Evolutionary conservation across 2,113 vertebrate species (phyloP), one percentile per base, ranked within the genome.

Genomic region (Lipotes vexillifer): DNA sequence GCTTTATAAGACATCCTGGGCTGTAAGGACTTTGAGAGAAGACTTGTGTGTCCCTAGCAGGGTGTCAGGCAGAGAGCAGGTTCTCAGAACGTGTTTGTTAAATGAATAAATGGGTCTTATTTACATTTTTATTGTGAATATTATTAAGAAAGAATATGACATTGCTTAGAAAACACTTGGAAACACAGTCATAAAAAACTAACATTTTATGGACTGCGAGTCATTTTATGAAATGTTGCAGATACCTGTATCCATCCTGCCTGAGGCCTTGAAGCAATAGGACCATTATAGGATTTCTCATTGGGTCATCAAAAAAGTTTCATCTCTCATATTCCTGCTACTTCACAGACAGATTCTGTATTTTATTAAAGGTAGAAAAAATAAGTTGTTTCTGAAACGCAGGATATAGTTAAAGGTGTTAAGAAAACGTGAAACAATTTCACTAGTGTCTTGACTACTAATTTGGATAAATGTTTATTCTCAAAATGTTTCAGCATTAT

Each of bases 381-480:
- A 85, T 59, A 94, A 93, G 92, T 92, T 85, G 61, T 96, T 97
- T 95, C 63, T 90, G 89, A 97, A 97, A 83, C 55, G 75, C 10
- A 88, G 84, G 83, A 65, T 87, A 87, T 59, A 86, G 96, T 94
- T 97, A 97, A 97, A 95, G 75, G 95, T 93, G 94, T 96, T 96
- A 96, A 94, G 96, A 96, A 96, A 97, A 98, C 65, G 86, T 95
- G 94, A 93, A 92, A 97, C 72, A 95, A 96, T 98, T 97, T 97
- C 87, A 89, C 89, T 95, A 68, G 89, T 90, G 74, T 92, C 92
- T 96, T 57, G 80, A 84, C 41, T 95, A 90, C 88, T 97, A 97
- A 97, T 98, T 97, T 96, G 94, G 92, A 93, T 93, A 93, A 92
- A 97, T 97, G 94, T 98, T 96, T 97, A 97, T 96, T 88, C 90